Base-by-base conservation (phyloP, 2,113 vertebrate genomes). In the Gallinago paraguaiae region DNA sequence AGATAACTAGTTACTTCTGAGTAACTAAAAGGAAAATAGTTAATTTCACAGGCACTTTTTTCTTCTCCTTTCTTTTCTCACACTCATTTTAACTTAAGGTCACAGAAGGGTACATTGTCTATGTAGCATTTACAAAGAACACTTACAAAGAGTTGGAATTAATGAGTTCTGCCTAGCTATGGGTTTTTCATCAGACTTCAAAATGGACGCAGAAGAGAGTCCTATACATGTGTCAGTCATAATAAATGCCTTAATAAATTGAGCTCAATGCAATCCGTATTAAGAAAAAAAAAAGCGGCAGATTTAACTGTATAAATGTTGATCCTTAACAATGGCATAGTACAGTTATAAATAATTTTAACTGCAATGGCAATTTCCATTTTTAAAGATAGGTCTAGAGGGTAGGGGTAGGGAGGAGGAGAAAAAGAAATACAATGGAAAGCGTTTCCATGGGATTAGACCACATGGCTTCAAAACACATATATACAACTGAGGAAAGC, bases 381-480 rank as follows among this genome's bases (percentile, higher is more conserved):
- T 95, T 95, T 93, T 91, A 95, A 95, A 95, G 70, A 89, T 41
- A 57, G 23, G 65, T 30, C 53, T n/a, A 71, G 56, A 81, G 41
- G 9, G 17, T 69, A 70, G 60, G 95, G 48, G 57, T 51, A 56
- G 72, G 79, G 85, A 89, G 10, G 4, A 78, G 75, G 91, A 95
- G 70, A 97, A 93, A 95, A 94, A 72, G 72, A 84, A 94, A 78
- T 90, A 96, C 96, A 94, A 96, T 86, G 70, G 63, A 57, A 51
- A 93, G 79, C 95, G 74, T 96, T 97, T 97, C 94, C 88, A 63
- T 83, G 86, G 97, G 97, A 98, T 98, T 98, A 98, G 92, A 83
- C 83, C n/a, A 81, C 96, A 93, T 78, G 95, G 97, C 88, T 96
- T 97, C 97, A 96, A 96, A 86, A 97, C 97, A 97, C 63, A 95